Base-by-base conservation (phyloP, 2,113 vertebrate species). In the Puma concolor region DNA sequence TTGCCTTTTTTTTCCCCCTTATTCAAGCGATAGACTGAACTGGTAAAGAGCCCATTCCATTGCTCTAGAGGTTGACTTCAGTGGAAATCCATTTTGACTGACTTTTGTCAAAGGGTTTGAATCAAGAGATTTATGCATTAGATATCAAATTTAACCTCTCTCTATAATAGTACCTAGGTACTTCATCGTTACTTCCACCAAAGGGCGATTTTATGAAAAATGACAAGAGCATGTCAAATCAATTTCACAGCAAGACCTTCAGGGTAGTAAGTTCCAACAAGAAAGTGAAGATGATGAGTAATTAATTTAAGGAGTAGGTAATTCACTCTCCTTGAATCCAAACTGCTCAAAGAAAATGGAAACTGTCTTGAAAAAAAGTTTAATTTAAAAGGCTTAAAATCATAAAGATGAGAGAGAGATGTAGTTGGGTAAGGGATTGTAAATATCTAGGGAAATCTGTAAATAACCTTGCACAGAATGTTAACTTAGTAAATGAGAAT, bases 381-480 rank as follows among this genome's bases (percentile, higher is more conserved):
- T 31, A 60, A 82, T 29, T 67, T 95, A 83, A 96, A 93, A 94
- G 21, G 31, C 23, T 27, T 91, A n/a, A 91, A 76, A 86, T 83
- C 15, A 88, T 38, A 81, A 67, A 92, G 2, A 8, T 74, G 31
- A 96, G 25, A 79, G 12, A 72, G 41, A 72, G 38, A 13, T 29
- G 1, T 33, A 64, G 29, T 50, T 94, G 60, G 17, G 48, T 74
- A 50, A 85, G 27, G 11, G 52, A 54, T 36, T 85, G 1, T n/a
- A 57, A 94, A 94, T 17, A 23, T 54, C 60, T 87, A n/a, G 48
- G 14, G 12, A 92, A 80, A 82, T 87, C n/a, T 83, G 0, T 60
- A 88, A 90, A 19, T 48, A 64, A 82, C 80, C 7, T 52, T 36
- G 16, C 72, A 52, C 23, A 38, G 72, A 94, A 71, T 66, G 13